A percentile compares a stretch with the other conserved stretches of the same genome.
phyloP scores from a whole-genome alignment of 2,113 vertebrate genomes.

The Xiphophorus maculatus region DNA sequence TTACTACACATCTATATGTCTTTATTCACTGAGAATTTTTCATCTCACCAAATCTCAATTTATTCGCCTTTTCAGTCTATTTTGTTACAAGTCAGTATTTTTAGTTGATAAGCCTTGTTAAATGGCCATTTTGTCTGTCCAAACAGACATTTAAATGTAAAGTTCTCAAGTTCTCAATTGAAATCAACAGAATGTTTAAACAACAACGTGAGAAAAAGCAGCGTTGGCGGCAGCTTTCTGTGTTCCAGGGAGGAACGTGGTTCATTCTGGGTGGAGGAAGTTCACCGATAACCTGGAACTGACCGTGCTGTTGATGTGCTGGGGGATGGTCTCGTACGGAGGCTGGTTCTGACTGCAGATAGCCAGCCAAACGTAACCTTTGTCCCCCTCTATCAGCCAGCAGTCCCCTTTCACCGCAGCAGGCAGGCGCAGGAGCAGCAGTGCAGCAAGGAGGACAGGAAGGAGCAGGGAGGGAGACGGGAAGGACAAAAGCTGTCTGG shows the following conservation, averaged over 20 bases:
- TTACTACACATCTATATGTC: too few species aligned
- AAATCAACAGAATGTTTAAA: not conserved
- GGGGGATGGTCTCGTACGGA: conserved; percentile 96
- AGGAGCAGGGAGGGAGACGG: conserved; percentile 36
- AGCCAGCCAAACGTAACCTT: conserved; percentile 97
- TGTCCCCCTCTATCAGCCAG: conserved; percentile 98
- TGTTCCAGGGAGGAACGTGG: not conserved
- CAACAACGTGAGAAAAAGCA: not conserved
- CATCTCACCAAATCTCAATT: too few species aligned
- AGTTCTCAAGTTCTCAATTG: not conserved
- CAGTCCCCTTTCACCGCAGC: conserved; percentile 86
- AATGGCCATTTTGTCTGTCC: not conserved
- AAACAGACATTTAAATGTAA: not conserved
- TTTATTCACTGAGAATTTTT: too few species aligned
- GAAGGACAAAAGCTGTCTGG: conserved; percentile 41
- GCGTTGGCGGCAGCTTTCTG: not conserved
- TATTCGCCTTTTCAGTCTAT: not conserved
- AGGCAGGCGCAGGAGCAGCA: conserved; percentile 79
- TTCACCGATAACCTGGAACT: conserved; percentile 31
- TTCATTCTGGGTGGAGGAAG: conserved; percentile 15
- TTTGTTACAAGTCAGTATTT: not conserved
- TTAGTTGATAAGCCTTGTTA: not conserved
- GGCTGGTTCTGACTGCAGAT: conserved; percentile 99
- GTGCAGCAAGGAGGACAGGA: conserved; percentile 54
- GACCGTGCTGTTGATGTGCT: conserved; percentile 98